Evolutionary conservation across 2,113 vertebrate genomes (phyloP), one percentile per base, ranked within the genome.

Genomic region (Neoarius graeffei): DNA sequence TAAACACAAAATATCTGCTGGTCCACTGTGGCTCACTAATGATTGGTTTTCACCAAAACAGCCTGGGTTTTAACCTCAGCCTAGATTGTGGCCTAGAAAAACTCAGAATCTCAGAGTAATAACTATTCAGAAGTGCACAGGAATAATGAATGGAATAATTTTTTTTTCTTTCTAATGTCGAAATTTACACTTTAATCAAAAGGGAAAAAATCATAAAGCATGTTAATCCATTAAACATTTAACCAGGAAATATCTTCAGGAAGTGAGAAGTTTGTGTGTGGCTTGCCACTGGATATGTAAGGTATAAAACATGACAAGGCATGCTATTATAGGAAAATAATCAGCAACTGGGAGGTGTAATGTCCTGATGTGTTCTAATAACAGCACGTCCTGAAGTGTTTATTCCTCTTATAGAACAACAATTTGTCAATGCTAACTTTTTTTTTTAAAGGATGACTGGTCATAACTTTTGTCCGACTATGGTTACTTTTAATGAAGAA

Each of bases 1-100:
- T 83, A 85, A 81, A 84, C 85, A 69, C 64, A 80, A 87, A 73
- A 52, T 42, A 42, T 86, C 17, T 25, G 10, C 15, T 23, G 10
- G 69, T 67, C 66, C 42, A 50, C n/a, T 86, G 83, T 79, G 67
- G 86, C 62, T 73, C 27, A 11, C 71, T 85, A 85, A 85, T 80
- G 82, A 87, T 54, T 52, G 5, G 42, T 64, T 71, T 54, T 83
- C 59, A 64, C 81, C 71, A 48, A 60, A 23, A n/a, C 81, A 14
- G 64, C 57, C 60, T 86, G 67, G 19, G 13, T 67, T 66, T 71
- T 54, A 73, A 69, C 59, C 62, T 62, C 42, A 74, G 74, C 67
- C 57, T 52, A 83, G 25, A 67, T 14, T 79, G 67, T 79, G 64
- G 84, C 30, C 30, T 52, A 42, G n/a, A 77, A 86, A 81, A 64